Evolutionary conservation across 2,888 invertebrate genomes (phyloP).

Genomic region (Nysson spinosus): DNA sequence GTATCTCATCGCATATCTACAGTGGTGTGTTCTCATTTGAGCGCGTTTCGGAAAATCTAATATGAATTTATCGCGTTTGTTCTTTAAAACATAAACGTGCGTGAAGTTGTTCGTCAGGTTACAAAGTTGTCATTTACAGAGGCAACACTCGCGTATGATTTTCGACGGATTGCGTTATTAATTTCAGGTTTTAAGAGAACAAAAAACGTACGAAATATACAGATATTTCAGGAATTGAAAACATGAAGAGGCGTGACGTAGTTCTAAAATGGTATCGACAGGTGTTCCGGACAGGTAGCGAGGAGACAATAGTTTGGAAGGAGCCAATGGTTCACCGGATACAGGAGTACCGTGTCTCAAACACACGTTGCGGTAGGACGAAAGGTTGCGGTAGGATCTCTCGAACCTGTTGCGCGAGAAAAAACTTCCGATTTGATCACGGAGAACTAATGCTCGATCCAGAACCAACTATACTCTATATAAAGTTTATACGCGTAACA

Average conservation of each 20-base stretch:
- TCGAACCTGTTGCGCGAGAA: constrained; percentile 63
- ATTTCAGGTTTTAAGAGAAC: too few species aligned
- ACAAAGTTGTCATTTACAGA: too few species aligned
- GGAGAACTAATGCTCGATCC: too few species aligned
- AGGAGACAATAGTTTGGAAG: constrained; percentile 23
- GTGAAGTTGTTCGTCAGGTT: too few species aligned
- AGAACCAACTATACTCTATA: too few species aligned
- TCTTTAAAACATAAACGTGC: too few species aligned
- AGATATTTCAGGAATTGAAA: neutral
- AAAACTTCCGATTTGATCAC: constrained; percentile 12
- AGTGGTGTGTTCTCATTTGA: too few species aligned
- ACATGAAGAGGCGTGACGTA: neutral
- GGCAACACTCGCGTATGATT: neutral
- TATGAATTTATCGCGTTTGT: too few species aligned
- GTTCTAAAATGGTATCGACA: constrained; percentile 19
- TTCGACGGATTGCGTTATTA: neutral
- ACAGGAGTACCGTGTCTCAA: constrained; percentile 29
- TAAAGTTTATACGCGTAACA: too few species aligned
- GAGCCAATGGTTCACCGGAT: constrained; percentile 17
- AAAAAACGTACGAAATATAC: neutral
- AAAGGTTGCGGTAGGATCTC: constrained; percentile 63
- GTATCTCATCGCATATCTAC: too few species aligned
- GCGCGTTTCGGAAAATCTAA: too few species aligned
- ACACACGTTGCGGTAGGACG: constrained; percentile 58
- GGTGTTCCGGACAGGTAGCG: constrained; percentile 35